Percentiles rank a stretch among this genome's conserved stretches.
Evolutionary conservation across 2,888 invertebrate genomes (phyloP).

Genomic region (Tipula helvola): DNA sequence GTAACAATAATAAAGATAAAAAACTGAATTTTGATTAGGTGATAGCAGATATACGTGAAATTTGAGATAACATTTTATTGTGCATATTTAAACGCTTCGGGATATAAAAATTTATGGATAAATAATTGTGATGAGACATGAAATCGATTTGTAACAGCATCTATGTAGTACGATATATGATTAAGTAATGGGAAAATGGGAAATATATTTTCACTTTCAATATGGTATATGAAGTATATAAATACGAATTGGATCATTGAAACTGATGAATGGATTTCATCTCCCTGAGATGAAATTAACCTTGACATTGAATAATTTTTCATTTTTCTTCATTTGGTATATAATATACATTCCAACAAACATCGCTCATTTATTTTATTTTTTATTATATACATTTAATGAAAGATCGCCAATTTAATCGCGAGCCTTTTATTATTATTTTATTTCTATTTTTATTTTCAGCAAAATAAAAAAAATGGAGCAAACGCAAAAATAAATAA

Average conservation of each 20-base stretch:
- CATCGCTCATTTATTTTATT: neutral
- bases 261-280: neutral
- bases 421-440: neutral
- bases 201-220: neutral
- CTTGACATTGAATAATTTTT: neutral
- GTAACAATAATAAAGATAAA: neutral
- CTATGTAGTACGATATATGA: neutral
- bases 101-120: too few species aligned
- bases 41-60: neutral
- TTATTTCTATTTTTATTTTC: neutral
- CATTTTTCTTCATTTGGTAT: neutral
- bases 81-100: too few species aligned
- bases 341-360: neutral
- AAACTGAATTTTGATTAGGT: neutral
- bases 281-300: neutral
- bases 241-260: neutral
- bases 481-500: neutral
- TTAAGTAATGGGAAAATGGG: neutral
- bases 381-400: neutral
- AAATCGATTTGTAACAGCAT: neutral
- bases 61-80: neutral
- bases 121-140: too few species aligned
- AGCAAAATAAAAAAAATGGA: neutral
- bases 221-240: neutral
- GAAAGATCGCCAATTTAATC: neutral